Evolutionary conservation across 2,113 vertebrate genomes (phyloP), one percentile per base, ranked within the genome.

Genomic region (Poicephalus gulielmi): DNA sequence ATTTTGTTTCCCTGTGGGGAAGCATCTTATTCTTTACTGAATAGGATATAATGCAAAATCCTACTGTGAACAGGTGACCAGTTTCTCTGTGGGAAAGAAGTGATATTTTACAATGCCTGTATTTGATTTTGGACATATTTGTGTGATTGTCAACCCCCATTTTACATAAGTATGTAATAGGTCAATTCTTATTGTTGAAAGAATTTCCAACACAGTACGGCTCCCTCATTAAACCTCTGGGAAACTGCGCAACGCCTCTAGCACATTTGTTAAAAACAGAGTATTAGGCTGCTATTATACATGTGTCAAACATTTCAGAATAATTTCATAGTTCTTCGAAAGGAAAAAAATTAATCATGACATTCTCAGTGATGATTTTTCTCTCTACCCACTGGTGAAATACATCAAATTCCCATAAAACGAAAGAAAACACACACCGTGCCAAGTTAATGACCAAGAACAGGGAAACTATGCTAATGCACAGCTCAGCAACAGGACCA

Each of bases 101-200:
- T 76, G 95, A 95, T 95, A 94, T 88, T 96, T 91, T 86, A 92
- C 94, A 96, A 92, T 81, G 83, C 27, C 75, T 50, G 55, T 57
- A 88, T 53, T 84, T 88, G 87, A 96, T 88, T 96, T 94, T 90
- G 88, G 87, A 95, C 74, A 90, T 66, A 95, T 74, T 95, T 89
- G 94, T 96, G 73, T 94, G 73, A 97, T 93, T 55, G 84, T 62
- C 66, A 96, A 63, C 35, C 87, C 88, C 82, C 73, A 85, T 94
- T 97, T 95, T 95, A 91, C 75, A 95, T 79, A 82, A 94, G 63
- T 93, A 94, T 75, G 86, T 94, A 95, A 95, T 88, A 64, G 63
- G 70, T 91, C 86, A 84, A 92, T 91, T 93, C 94, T 97, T 78
- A 95, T 84, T 91, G 87, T 91, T 97, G 79, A 96, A 97, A 96